Percentiles rank a stretch among this genome's conserved stretches.
phyloP scores from a whole-genome alignment of 2,113 vertebrate genomes.

The Synchiropus splendidus region DNA sequence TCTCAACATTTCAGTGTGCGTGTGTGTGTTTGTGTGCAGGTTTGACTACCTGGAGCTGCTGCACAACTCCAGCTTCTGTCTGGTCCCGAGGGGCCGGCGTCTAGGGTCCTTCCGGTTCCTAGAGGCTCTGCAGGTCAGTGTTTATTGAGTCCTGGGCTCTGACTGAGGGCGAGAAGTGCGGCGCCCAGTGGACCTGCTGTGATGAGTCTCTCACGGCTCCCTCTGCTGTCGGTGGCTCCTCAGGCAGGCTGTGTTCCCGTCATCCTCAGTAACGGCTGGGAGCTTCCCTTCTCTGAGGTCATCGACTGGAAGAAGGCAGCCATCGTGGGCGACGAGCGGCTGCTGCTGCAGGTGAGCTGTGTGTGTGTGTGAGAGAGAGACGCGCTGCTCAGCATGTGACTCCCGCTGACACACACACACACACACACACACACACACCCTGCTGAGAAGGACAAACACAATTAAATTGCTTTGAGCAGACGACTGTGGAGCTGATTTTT shows the following conservation, averaged over 20 bases:
- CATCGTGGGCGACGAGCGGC: constrained; percentile 67
- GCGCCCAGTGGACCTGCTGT: background rate
- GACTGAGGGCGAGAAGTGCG: no score
- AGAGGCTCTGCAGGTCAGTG: constrained; percentile 81
- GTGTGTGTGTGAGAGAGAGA: constrained; percentile 14
- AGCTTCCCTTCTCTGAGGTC: constrained; percentile 72
- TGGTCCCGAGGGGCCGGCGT: constrained; percentile 77
- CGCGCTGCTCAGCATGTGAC: no score
- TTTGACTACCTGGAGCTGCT: constrained; percentile 74
- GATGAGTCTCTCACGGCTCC: no score
- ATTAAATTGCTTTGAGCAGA: no score
- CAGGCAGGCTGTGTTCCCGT: constrained; percentile 72
- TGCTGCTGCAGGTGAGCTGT: constrained; percentile 62
- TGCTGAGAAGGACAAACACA: no score
- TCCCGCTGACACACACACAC: no score
- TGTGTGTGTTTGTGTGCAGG: constrained; percentile 50
- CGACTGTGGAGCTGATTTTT: no score
- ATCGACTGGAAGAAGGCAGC: constrained; percentile 74
- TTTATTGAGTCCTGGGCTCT: background rate
- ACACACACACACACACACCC: no score
- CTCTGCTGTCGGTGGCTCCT: background rate
- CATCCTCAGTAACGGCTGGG: constrained; percentile 74
- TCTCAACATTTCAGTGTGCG: no score
- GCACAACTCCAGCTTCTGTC: constrained; percentile 88
- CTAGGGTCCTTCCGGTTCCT: constrained; percentile 79